Evolutionary conservation across 1,140 invertebrate species (phyloP).

Genomic region (Kradibia gibbosae): DNA sequence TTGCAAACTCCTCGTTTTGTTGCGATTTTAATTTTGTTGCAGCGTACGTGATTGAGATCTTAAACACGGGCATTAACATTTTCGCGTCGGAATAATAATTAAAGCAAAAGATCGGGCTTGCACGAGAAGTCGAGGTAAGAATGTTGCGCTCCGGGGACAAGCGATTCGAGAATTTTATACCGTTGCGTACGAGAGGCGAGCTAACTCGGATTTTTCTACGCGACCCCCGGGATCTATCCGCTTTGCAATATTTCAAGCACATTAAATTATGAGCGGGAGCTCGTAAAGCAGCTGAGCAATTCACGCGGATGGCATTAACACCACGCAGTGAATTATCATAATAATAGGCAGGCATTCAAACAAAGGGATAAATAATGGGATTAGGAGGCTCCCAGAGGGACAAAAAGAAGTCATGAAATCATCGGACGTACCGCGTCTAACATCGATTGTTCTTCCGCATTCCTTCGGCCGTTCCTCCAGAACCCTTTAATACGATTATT

Average conservation of each 20-base stretch:
- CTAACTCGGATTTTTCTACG: neutral
- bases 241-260: too few relatives aligned
- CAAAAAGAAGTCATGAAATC: neutral
- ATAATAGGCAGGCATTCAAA: neutral
- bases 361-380: neutral
- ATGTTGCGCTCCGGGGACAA: too few relatives aligned
- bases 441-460: neutral
- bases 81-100: neutral
- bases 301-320: neutral
- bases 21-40: neutral
- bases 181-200: neutral
- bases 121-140: too few relatives aligned
- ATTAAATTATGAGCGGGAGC: too few relatives aligned
- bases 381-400: neutral
- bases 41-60: neutral
- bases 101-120: neutral
- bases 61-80: neutral
- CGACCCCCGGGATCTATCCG: too few relatives aligned
- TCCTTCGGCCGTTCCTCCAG: too few relatives aligned
- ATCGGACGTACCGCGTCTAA: neutral
- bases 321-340: neutral
- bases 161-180: too few relatives aligned
- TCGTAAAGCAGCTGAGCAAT: neutral
- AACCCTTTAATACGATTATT: too few relatives aligned
- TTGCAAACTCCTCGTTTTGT: neutral